Base-by-base conservation (phyloP, 64 coral and sea anemone species). In the Pocillopora verrucosa region DNA sequence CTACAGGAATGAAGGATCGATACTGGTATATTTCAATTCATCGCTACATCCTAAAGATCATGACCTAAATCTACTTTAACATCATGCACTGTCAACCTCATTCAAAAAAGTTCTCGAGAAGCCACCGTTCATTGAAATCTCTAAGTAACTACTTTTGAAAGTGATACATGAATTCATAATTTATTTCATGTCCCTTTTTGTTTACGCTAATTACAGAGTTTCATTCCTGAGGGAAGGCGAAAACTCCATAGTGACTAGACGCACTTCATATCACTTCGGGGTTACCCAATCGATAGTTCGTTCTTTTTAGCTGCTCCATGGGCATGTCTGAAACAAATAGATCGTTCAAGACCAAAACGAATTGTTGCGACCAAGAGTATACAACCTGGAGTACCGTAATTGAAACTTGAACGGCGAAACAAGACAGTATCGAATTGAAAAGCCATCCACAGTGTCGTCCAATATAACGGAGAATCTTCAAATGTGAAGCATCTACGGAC, bases 351-450 rank as follows among this genome's bases (percentile, higher is more conserved):
- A 58, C 38, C 41, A 72, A 72, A 51, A 85, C 9, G 11, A 85
- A 34, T 85, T 85, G 82, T 45, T 85, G 82, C 3, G 65, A 56
- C 82, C 82, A 85, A 15, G 65, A 70, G 70, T 85, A 85, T 15
- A 65, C 19, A 45, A 72, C 20, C 63, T 72, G 82, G 11, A 85
- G 19, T 13, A 85, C 36, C 22, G 82, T 72, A 22, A 85, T 70
- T 3, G 82, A 85, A 85, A 85, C 82, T 72, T 85, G 82, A 57
- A 85, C 82, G 17, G 82, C 82, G 82, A 85, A 85, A 85, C 82
- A 85, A 1, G 82, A 85, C 10, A 85, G 38, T 25, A 85, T 72
- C 20, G 82, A 72, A 24, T 85, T 38, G 64, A 85, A 85, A 85
- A 85, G 16, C 65, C 64, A 41, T 24, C 37, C 63, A 9, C 63